A percentile compares a stretch with the other conserved stretches of the same genome.
These are phyloP conservation scores for Arizona elegans DNA, from an alignment of 2,113 vertebrate species.

Conservation along the genomic window DNA sequence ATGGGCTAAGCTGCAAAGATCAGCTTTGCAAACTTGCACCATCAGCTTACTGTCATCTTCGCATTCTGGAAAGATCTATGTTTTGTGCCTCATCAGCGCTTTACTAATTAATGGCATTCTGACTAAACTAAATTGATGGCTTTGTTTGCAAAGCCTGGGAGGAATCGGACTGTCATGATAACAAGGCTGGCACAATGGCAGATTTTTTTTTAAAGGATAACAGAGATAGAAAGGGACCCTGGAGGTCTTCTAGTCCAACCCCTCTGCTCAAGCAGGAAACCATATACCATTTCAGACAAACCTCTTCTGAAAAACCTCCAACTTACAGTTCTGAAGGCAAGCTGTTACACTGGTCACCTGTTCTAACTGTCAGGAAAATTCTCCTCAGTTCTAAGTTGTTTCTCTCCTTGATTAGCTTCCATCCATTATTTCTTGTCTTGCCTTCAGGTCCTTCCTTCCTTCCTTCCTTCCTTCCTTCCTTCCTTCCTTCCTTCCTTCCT, in stretches of 20 bases:
- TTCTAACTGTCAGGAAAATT: background rate
- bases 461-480: too few relatives aligned
- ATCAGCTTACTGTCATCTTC: slow-evolving; percentile 58
- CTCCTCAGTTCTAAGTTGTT: too few relatives aligned
- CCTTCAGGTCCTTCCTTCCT: too few relatives aligned
- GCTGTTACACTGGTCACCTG: background rate
- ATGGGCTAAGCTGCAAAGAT: slow-evolving; percentile 32
- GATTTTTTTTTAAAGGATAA: background rate
- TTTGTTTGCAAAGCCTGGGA: slow-evolving; percentile 39
- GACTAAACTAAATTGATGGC: slow-evolving; percentile 52
- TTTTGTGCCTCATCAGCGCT: slow-evolving; percentile 54
- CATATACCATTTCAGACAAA: background rate
- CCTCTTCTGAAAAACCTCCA: background rate
- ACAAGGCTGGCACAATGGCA: slow-evolving; percentile 40
- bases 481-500: too few relatives aligned
- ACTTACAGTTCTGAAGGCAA: background rate
- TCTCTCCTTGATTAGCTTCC: too few relatives aligned
- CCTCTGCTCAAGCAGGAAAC: background rate
- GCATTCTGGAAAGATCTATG: slow-evolving; percentile 37
- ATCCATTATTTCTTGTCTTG: too few relatives aligned
- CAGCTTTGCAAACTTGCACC: slow-evolving; percentile 45
- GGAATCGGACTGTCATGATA: slow-evolving; percentile 35
- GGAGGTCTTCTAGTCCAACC: background rate
- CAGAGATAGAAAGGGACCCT: background rate
- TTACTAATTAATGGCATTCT: slow-evolving; percentile 63